Evolutionary conservation across 2,113 vertebrate species (phyloP), one percentile per base, ranked within the genome.

Genomic region (Marmota flaviventris): DNA sequence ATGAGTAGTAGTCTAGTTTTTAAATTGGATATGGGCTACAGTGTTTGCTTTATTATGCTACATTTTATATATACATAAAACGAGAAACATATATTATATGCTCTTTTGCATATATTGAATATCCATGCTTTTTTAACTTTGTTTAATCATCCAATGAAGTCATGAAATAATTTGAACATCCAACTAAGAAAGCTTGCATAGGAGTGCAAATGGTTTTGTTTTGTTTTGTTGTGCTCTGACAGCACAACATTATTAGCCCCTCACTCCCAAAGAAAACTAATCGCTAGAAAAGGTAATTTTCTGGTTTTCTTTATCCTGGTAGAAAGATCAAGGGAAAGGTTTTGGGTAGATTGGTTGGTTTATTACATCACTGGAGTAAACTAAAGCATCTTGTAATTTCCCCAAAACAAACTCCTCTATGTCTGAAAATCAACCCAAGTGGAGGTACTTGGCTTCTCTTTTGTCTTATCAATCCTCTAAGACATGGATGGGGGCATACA

Each of bases 181-280:
- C 73, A 96, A 72, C 78, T 73, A 90, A 79, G 39, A 95, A 97
- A n/a, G 4, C 42, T 82, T 94, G 53, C 42, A 25, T 58, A 65
- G 42, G 8, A 37, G 27, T 81, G 94, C 77, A 77, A 39, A 10
- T 48, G 17, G 63, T 27, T 12, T 73, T 42, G 13, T 63, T 25
- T 42, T 75, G 22, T 12, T 67, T 24, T 58, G 56, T 56, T 56
- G 17, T 61, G 13, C 42, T 18, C 17, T 56, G n/a, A 91, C n/a
- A 75, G 51, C 24, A 87, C 32, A 27, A 51, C 58, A 83, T 37
- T 42, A 22, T 37, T 65, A 34, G 22, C 7, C 53, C 18, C 37
- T 42, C 10, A 24, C 22, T 4, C 9, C 32, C 4, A 16, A 45
- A 58, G 72, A 89, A 93, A 94, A 45, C 22, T 86, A 94, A 89